phyloP scores from a whole-genome alignment of 2,113 vertebrate species.

The Sebastes schlegelii region DNA sequence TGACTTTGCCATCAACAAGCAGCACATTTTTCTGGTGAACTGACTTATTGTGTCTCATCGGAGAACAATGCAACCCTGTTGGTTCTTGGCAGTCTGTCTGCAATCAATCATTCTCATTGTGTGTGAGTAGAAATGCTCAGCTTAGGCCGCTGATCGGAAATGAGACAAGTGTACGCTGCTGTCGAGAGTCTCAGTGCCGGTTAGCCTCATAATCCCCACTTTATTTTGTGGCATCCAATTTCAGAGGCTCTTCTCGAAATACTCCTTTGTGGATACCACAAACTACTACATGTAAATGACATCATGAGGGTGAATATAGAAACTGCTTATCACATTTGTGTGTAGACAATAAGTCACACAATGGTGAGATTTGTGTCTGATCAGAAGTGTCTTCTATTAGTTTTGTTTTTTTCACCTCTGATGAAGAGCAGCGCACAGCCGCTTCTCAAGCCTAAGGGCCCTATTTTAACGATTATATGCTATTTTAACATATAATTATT shows the following conservation, averaged over 20 bases:
- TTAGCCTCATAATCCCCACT: constrained; percentile 53
- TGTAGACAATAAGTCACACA: no score
- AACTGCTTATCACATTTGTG: constrained; percentile 4
- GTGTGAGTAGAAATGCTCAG: constrained; percentile 27
- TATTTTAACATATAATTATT: no score
- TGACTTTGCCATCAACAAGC: constrained; percentile 31
- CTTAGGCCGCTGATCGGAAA: constrained; percentile 33
- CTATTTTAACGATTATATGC: no score
- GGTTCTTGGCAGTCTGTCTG: not conserved
- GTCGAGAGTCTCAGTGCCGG: constrained; percentile 14
- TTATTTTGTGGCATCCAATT: constrained; percentile 62
- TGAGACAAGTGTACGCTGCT: constrained; percentile 39
- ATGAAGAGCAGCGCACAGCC: no score
- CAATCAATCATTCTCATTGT: constrained; percentile 26
- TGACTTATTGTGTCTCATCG: not conserved
- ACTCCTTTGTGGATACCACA: constrained; percentile 29
- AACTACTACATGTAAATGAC: constrained; percentile 37
- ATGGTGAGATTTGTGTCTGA: no score
- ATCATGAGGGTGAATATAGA: constrained; percentile 35
- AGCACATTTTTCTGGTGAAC: constrained; percentile 2
- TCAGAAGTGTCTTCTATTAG: no score
- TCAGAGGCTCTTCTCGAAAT: constrained; percentile 63
- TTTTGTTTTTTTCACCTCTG: no score
- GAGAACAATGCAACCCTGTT: constrained; percentile 1
- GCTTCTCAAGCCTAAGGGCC: no score